These are phyloP conservation scores for Rhamphomyia laevipes DNA, from an alignment of 2,888 invertebrate genomes.

Conservation along the genomic window DNA sequence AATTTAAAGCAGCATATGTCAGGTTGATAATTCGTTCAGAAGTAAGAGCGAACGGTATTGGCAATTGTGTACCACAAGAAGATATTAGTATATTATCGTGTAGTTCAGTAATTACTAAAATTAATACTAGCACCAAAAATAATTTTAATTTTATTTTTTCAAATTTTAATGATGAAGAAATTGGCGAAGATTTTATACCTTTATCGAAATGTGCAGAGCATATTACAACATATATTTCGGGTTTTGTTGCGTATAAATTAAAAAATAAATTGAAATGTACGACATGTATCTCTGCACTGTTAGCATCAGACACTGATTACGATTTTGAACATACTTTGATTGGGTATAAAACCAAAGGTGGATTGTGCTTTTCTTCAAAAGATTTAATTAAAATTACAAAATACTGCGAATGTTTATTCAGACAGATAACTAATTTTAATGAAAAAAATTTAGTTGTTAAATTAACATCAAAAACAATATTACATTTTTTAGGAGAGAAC, in stretches of 20 bases:
- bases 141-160: background rate
- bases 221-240: background rate
- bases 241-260: background rate
- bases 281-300: background rate
- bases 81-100: background rate
- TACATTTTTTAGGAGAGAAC: too few relatives aligned
- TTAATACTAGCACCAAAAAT: background rate
- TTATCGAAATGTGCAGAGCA: background rate
- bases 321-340: background rate
- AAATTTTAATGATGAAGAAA: background rate
- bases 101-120: background rate
- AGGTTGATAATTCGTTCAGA: constrained; percentile 13
- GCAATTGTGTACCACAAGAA: constrained; percentile 1
- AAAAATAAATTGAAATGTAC: background rate
- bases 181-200: background rate
- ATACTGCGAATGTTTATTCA: background rate
- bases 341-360: background rate
- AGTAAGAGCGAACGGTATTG: constrained; percentile 3
- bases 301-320: background rate
- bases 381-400: background rate
- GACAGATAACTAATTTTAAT: background rate
- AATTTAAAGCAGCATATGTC: constrained; percentile 1
- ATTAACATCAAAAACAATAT: too few relatives aligned
- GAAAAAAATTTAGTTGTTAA: too few relatives aligned
- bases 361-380: background rate